Base-by-base conservation (phyloP, 2,888 invertebrate genomes). In the Adineta ricciae region DNA sequence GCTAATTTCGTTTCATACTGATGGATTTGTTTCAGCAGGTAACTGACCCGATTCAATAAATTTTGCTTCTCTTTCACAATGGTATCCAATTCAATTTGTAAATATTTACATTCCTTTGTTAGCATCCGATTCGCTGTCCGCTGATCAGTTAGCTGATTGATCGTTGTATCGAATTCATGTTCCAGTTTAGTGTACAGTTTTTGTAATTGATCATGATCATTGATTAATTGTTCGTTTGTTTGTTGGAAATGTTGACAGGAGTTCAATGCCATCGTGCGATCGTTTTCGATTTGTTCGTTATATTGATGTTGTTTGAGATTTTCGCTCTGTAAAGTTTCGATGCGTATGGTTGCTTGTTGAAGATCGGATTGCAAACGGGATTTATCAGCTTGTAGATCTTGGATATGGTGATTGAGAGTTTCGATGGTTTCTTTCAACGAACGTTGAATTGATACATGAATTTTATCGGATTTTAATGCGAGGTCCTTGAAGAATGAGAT, bases 71-170 rank as follows among this genome's bases (percentile, higher is more conserved):
- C 73, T 73, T 73, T 73, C 16, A 36, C 38, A 38, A 73, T 73
- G 4, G 36, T 73, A 73, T 73, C 38, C 24, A 73, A 38, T 73
- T 73, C 73, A 38, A 38, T 38, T 73, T 73, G 73, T 73, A 73
- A 38, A 73, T 73, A 73, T 73, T 73, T 73, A 38, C 73, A 73
- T 73, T 73, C 73, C 38, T 73, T 73, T 73, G 73, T 73, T 73
- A 73, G 38, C 24, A 73, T 38, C 5, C 73, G 73, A 73, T 73
- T 73, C 21, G 73, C 36, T 73, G 73, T 73, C 19, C 38, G 95
- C 90, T 97, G 96, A 88, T 95, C 94, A 95, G 97, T 95, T 86
- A 97, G 91, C 2, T 95, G 94, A 87, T 95, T 93, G 86, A 96
- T 93, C 89, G 97, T 96, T 50, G 94, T 94, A 90, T 85, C 83